A percentile compares a stretch with the other conserved stretches of the same genome.
phyloP scores from a whole-genome alignment of 2,113 vertebrate genomes.

The Murina feae region DNA sequence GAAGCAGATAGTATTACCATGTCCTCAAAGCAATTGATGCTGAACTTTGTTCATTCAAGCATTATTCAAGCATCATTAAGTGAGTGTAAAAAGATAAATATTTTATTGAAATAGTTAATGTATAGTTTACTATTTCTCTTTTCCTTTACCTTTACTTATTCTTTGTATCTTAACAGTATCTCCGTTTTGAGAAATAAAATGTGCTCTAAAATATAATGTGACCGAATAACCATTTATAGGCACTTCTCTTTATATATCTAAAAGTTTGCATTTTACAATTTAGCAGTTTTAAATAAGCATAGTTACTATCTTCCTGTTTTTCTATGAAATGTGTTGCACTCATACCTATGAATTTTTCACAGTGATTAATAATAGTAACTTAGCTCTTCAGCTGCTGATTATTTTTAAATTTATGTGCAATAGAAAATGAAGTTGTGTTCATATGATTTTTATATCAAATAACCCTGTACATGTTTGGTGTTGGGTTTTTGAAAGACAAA shows the following conservation, averaged over 20 bases:
- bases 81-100: neutral
- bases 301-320: neutral
- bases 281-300: neutral
- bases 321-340: neutral
- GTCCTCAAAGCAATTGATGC: neutral
- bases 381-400: constrained; percentile 38
- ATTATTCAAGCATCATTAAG: neutral
- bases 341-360: neutral
- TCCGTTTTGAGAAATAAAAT: neutral
- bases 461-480: constrained; percentile 53
- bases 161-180: neutral
- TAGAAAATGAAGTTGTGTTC: constrained; percentile 34
- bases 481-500: constrained; percentile 36
- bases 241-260: neutral
- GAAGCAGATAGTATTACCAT: neutral
- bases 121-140: neutral
- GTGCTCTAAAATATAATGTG: neutral
- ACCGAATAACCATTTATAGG: neutral
- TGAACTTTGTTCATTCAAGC: neutral
- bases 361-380: constrained; percentile 12
- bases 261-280: neutral
- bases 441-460: constrained; percentile 51
- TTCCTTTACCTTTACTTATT: neutral
- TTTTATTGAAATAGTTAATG: neutral
- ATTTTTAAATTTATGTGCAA: constrained; percentile 48